These are phyloP conservation scores for Platerodrilus igneus DNA, from an alignment of 2,888 invertebrate genomes.

Conservation along the genomic window DNA sequence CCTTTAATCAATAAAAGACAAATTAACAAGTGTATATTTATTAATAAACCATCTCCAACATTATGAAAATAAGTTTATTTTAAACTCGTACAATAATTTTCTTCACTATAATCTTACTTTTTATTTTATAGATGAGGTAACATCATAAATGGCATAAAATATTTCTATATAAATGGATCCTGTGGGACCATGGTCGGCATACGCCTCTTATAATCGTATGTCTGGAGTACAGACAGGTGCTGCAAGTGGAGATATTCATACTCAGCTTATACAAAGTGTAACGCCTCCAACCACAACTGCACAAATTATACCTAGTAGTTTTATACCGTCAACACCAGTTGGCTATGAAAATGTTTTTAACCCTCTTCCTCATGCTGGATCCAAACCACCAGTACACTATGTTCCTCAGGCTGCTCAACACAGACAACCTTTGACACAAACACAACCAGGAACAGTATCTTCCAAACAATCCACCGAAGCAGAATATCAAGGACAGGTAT, in stretches of 20 bases:
- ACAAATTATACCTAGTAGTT: conserved; percentile 64
- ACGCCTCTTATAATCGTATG: conserved; percentile 78
- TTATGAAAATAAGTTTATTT: no score
- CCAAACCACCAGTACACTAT: conserved; percentile 54
- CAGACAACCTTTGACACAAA: conserved; percentile 59
- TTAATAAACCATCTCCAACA: no score
- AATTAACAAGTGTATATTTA: no score
- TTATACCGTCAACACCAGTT: conserved; percentile 70
- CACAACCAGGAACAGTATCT: conserved; percentile 41
- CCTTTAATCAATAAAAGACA: no score
- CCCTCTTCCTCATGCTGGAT: conserved; percentile 68
- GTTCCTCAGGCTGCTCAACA: conserved; percentile 57
- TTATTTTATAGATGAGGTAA: conserved; percentile 46
- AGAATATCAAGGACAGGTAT: conserved; percentile 51
- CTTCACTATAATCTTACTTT: no score
- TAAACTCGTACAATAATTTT: no score
- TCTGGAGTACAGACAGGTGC: conserved; percentile 66
- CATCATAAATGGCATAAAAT: no score
- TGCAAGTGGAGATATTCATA: conserved; percentile 63
- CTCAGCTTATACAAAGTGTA: conserved; percentile 57
- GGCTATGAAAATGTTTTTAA: conserved; percentile 80
- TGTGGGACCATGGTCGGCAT: conserved; percentile 83
- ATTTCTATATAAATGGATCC: conserved; percentile 72
- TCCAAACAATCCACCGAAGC: conserved; percentile 38
- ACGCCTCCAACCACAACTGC: conserved; percentile 64